These are phyloP conservation scores for Chaetodon trifasciatus DNA, from an alignment of 2,797 vertebrate species.

Conservation along the genomic window DNA sequence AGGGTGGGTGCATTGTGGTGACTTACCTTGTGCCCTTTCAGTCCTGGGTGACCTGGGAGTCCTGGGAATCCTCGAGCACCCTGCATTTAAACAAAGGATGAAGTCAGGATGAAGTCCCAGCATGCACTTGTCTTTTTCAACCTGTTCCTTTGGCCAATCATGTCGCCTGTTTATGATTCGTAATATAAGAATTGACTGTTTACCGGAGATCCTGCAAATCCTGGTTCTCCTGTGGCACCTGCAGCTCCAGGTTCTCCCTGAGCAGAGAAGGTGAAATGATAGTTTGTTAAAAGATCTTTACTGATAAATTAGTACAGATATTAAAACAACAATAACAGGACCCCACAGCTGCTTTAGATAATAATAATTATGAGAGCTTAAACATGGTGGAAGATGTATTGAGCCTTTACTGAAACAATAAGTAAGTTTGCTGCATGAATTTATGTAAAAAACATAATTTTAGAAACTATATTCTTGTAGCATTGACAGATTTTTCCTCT, in stretches of 20 bases:
- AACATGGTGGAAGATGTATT: too few relatives aligned
- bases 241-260: constrained; percentile 93
- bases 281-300: not conserved
- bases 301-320: not conserved
- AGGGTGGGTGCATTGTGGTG: not conserved
- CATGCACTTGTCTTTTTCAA: rapidly evolving
- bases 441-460: too few relatives aligned
- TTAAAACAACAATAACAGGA: not conserved
- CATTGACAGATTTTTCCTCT: too few relatives aligned
- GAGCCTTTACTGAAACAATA: too few relatives aligned
- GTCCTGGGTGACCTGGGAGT: constrained; percentile 93
- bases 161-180: not conserved
- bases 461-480: too few relatives aligned
- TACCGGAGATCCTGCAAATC: constrained; percentile 92
- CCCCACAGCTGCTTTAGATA: not conserved
- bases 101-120: not conserved
- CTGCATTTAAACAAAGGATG: constrained; percentile 51
- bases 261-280: constrained; percentile 7
- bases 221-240: constrained; percentile 90
- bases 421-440: too few relatives aligned
- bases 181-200: constrained; percentile 42
- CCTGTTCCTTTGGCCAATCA: not conserved
- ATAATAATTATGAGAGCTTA: too few relatives aligned
- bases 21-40: constrained; percentile 94
- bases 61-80: constrained; percentile 96